Base-by-base conservation (phyloP, 2,888 invertebrate species). In the Campoplex capitator region DNA sequence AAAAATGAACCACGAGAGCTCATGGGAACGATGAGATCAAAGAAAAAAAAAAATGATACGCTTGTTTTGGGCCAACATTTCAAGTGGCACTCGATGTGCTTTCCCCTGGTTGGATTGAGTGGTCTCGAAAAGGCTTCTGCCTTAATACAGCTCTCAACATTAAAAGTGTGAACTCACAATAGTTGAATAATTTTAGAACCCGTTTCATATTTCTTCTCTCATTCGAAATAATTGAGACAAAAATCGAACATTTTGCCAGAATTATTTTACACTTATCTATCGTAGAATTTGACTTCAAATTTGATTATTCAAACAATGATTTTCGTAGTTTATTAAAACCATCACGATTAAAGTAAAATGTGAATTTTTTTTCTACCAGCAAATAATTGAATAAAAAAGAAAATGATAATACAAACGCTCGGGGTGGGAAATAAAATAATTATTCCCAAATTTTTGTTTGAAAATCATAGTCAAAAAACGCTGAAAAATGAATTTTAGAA, bases 51-150 rank as follows among this genome's bases (percentile, higher is more conserved):
- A 58, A 70, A 58, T 56, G 45, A 58, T 58, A 70, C 11, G 76
- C 79, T 70, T 76, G 76, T 70, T 62, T 76, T 65, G 62, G 76
- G 76, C 62, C 65, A 51, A 67, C 32, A 77, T 62, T 71, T 85
- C 82, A 82, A 85, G 85, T 82, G 85, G 73, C 32, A 54, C 77
- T 74, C 68, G 68, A 70, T 56, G 70, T 79, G 58, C 70, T 79
- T 58, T 48, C 58, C 58, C 28, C 58, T 11, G n/a, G 48, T 23
- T 62, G 71, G 28, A 62, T 71, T 62, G 62, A 80, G 80, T 71
- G 71, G 71, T 58, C 80, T 80, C 62, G 68, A 71, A 62, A 80
- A 80, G 80, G 51, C 54, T 79, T 79, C 79, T 70, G 56, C 70
- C 18, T 79, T 79, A 45, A 80, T 71, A 58, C 62, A 38, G 48